Conservation (phyloP, 2,888 invertebrate species). For the Labia minor region DNA sequence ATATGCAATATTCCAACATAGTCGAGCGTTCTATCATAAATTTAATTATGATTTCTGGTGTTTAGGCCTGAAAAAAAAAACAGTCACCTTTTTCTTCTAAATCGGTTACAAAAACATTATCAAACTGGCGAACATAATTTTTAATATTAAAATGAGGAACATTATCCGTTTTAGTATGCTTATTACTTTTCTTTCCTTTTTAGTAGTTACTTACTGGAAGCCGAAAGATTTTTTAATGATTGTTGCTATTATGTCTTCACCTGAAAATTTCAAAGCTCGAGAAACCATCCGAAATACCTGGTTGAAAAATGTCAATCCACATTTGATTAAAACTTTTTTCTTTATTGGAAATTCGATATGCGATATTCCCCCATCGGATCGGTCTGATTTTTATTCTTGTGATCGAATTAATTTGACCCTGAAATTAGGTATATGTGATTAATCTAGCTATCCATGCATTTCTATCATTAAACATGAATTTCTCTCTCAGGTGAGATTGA, state of each 20-base stretch:
- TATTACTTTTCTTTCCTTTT: neutral
- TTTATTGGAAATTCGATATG: conserved; percentile 27
- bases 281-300: conserved; percentile 28
- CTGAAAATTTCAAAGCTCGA: conserved; percentile 22
- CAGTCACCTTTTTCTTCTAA: too few relatives aligned
- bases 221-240: conserved; percentile 17
- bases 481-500: neutral
- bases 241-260: conserved; percentile 22
- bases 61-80: too few relatives aligned
- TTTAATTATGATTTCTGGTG: too few relatives aligned
- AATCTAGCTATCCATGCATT: too few relatives aligned
- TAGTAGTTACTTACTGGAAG: neutral
- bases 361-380: conserved; percentile 25
- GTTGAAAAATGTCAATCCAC: conserved; percentile 24
- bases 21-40: too few relatives aligned
- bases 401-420: conserved; percentile 18
- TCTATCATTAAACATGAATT: too few relatives aligned
- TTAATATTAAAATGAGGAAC: neutral
- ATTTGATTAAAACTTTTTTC: conserved; percentile 26
- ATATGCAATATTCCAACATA: too few relatives aligned
- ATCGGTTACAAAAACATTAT: neutral
- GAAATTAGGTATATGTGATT: neutral
- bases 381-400: conserved; percentile 25
- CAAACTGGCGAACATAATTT: neutral
- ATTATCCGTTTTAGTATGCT: neutral